A percentile compares a stretch with the other conserved stretches of the same genome.
Evolutionary conservation across 2,113 vertebrate genomes (phyloP).

Genomic region (Tautogolabrus adspersus): DNA sequence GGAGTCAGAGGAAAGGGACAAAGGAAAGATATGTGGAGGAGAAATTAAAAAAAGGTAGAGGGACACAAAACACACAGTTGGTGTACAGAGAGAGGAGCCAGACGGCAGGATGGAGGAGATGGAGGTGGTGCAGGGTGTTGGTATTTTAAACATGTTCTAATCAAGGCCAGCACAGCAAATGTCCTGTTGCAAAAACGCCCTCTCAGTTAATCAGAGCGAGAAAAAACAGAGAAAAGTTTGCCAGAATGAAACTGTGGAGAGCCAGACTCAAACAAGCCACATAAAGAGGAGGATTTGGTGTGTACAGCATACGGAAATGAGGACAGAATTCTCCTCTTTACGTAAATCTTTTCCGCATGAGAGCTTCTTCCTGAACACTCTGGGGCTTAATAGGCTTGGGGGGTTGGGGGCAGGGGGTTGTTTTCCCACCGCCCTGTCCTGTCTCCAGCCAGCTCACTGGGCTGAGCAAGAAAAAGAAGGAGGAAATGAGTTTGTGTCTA

Average conservation of each 20-base stretch:
- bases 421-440: constrained; percentile 1
- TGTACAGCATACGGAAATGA: constrained; percentile 53
- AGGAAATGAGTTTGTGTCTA: constrained; percentile 32
- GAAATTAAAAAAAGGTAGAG: constrained; percentile 13
- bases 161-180: constrained; percentile 66
- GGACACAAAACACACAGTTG: constrained; percentile 19
- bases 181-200: constrained; percentile 37
- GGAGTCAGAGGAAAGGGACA: constrained; percentile 20
- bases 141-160: constrained; percentile 76
- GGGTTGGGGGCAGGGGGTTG: neutral
- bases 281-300: constrained; percentile 52
- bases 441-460: constrained; percentile 38
- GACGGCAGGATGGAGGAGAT: constrained; percentile 50
- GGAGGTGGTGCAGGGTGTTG: constrained; percentile 39
- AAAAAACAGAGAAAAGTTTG: constrained; percentile 36
- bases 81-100: constrained; percentile 44
- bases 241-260: constrained; percentile 43
- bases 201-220: constrained; percentile 65
- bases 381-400: constrained; percentile 53
- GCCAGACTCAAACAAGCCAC: constrained; percentile 29
- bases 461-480: constrained; percentile 12
- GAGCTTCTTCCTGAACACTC: constrained; percentile 42
- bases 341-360: constrained; percentile 63
- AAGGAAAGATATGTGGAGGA: constrained; percentile 14
- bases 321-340: constrained; percentile 46